These are phyloP conservation scores for Steinernema hermaphroditum DNA, from an alignment of 2,888 invertebrate genomes.

Conservation along the genomic window DNA sequence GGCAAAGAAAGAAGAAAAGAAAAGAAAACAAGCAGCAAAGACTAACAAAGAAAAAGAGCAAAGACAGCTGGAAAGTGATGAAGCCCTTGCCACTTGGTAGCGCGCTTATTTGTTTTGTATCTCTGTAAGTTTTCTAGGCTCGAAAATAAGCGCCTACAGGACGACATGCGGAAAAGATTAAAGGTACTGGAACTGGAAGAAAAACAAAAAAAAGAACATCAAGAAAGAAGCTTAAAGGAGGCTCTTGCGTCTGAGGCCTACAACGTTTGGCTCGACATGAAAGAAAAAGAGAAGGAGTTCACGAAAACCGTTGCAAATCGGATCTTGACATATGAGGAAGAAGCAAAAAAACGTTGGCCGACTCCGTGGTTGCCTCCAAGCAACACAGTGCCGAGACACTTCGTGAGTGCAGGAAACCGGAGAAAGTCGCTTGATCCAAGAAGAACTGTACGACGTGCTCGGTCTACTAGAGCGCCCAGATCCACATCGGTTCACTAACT, in stretches of 20 bases:
- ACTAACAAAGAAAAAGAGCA: not conserved
- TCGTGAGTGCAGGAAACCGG: conserved; percentile 37
- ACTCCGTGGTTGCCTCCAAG: conserved; percentile 43
- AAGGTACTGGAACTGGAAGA: conserved; percentile 13
- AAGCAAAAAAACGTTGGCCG: conserved; percentile 43
- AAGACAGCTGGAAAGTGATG: not conserved
- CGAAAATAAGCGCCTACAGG: not conserved
- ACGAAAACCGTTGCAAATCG: conserved; percentile 41
- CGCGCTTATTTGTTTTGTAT: not conserved
- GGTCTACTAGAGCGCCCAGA: not conserved
- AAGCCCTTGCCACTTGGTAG: conserved; percentile 1
- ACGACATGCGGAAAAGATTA: not conserved
- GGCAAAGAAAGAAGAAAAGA: not conserved
- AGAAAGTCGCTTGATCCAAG: not conserved
- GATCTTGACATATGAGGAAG: conserved; percentile 42
- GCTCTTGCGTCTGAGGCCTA: conserved; percentile 41
- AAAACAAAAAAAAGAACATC: not conserved
- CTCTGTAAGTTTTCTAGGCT: not conserved
- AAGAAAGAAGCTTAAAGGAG: conserved; percentile 39
- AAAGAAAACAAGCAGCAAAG: not conserved
- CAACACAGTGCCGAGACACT: conserved; percentile 39
- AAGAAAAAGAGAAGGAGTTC: conserved; percentile 40
- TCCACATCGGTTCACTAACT: not conserved
- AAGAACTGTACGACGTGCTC: not conserved
- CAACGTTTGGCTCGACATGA: conserved; percentile 45